Evolutionary conservation across 2,113 vertebrate species (phyloP), one percentile per base, ranked within the genome.

Genomic region (Chloroceryle aenea): DNA sequence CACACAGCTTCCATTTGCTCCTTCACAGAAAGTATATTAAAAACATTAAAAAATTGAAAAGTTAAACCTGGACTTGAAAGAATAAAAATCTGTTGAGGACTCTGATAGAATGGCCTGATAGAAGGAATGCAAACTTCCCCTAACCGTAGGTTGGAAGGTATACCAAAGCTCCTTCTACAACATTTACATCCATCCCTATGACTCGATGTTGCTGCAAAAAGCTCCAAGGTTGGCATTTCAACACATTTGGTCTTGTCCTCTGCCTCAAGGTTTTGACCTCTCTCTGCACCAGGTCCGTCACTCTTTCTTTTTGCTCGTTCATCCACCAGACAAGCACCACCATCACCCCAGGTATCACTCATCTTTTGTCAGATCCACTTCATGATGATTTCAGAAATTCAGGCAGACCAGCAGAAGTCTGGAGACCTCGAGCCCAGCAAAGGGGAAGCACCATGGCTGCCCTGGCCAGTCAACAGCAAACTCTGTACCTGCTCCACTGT

Each of bases 311-410:
- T 58, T 59, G 16, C 43, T 84, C 21, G 22, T 62, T 58, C n/a
- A 72, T 9, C 27, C 9, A 66, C 32, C 34, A 80, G 40, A 42
- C 45, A 75, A 74, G 50, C 45, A 85, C 13, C 20, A 68, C 4
- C 9, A 8, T 9, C 11, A 17, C 12, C 5, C 13, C 20, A 43
- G 73, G 59, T 15, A 64, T 1, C 4, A 48, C 36, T 64, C 0
- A 10, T n/a, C 47, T 86, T 67, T 63, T 52, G 26, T 26, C 29
- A 78, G 26, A 74, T 78, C 48, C 8, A 59, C 43, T 59, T 83
- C 48, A 71, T 58, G 38, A 59, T 55, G 15, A 14, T 59, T 79
- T 87, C 67, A 55, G 43, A 64, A 83, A 12, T 58, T 84, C 61
- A 40, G 30, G 34, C 67, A 59, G 43, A 43, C 30, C 43, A 78